Evolutionary conservation across 2,888 invertebrate species (phyloP), one percentile per base, ranked within the genome.

Genomic region (Caenorhabditis sulstoni): DNA sequence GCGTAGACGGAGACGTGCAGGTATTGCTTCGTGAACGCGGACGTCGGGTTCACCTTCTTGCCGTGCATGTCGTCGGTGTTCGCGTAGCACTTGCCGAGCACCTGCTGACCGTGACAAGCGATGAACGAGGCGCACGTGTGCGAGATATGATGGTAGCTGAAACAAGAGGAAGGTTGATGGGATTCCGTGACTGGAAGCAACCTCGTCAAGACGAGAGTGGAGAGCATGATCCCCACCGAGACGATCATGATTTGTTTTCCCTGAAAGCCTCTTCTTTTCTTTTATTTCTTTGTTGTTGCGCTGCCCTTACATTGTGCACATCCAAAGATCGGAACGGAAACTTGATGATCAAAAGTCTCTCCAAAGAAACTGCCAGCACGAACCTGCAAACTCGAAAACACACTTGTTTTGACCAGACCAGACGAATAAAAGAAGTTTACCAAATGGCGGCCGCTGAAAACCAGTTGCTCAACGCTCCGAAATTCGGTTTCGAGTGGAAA

Each of bases 381-480:
- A 86, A 85, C 85, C 85, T 85, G 68, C 47, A 64, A 45, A 47
- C 29, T 22, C 35, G 16, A 50, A 57, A 76, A 47, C 22, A 35
- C 1, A 16, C 37, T 49, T 49, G 47, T 62, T 49, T 62, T 62
- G 14, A 35, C 8, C 14, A 14, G 14, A 35, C 8, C 14, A 14
- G 35, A 23, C 23, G 53, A 53, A 53, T 50, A 23, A 35, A 58
- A 20, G 53, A 35, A 29, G 44, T 71, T 61, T 37, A 84, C 86
- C 86, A 86, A 62, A 86, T 83, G n/a, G 86, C 85, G 0, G 86
- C 84, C 11, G 85, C 85, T n/a, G 83, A 81, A 65, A 85, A 85
- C 86, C 86, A 86, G 65, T 86, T 86, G 41, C 74, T 79, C 50
- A 86, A 55, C 29, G 85, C 85, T 14, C 81, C 84, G 58, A 84